A percentile compares a stretch with the other conserved stretches of the same genome.
phyloP scores from a whole-genome alignment of 2,113 vertebrate genomes.

The Labrus mixtus region DNA sequence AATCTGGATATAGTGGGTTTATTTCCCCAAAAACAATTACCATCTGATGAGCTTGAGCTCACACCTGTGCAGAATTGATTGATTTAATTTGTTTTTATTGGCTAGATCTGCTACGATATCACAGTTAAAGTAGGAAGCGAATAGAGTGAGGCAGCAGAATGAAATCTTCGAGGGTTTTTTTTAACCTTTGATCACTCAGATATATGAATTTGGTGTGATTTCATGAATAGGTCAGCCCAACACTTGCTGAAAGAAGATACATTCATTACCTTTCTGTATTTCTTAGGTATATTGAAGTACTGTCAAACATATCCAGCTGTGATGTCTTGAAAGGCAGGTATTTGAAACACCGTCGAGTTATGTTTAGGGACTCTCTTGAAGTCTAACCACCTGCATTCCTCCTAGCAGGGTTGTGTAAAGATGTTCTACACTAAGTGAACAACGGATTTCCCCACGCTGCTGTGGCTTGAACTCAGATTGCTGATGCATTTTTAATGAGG shows the following conservation, averaged over 20 bases:
- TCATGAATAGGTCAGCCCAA: neutral
- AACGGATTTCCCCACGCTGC: conserved; percentile 32
- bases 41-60: neutral
- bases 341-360: neutral
- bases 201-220: neutral
- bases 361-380: neutral
- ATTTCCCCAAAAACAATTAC: conserved; percentile 1
- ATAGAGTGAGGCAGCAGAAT: conserved; percentile 6
- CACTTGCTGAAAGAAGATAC: neutral
- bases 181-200: conserved; percentile 10
- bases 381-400: conserved; percentile 23
- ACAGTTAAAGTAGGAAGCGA: neutral
- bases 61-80: conserved; percentile 12
- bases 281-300: neutral
- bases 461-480: conserved; percentile 54
- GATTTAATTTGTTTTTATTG: conserved; percentile 14
- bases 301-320: neutral
- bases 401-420: conserved; percentile 4
- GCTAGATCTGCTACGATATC: conserved; percentile 2
- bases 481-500: conserved; percentile 67
- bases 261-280: neutral
- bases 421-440: conserved; percentile 50
- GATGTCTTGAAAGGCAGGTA: neutral
- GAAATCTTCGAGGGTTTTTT: neutral
- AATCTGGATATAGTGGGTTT: neutral